Evolutionary conservation across 2,888 invertebrate genomes (phyloP).

Genomic region (Drosophila cognata): DNA sequence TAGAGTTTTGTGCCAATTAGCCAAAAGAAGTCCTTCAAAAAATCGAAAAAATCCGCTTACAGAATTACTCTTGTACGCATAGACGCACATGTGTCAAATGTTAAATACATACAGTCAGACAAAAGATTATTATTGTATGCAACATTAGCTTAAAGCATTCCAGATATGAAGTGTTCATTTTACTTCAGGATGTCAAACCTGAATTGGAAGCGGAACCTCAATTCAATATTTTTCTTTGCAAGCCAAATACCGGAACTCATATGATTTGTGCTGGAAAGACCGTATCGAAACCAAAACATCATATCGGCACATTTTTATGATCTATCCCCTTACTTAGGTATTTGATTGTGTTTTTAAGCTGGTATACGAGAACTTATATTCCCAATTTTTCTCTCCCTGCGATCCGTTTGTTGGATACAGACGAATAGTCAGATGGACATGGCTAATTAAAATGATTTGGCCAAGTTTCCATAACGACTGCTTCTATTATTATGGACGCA

Average conservation of each 20-base stretch:
- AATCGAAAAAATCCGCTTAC: neutral
- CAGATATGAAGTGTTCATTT: neutral
- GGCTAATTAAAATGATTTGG: neutral
- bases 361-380: neutral
- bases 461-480: neutral
- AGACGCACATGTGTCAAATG: neutral
- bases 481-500: neutral
- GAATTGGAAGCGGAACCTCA: neutral
- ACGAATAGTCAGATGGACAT: neutral
- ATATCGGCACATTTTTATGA: neutral
- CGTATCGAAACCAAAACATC: too few relatives aligned
- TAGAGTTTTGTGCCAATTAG: neutral
- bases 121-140: neutral
- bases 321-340: neutral
- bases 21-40: neutral
- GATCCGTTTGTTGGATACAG: neutral
- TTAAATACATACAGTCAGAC: too few relatives aligned
- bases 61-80: neutral
- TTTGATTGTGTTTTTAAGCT: neutral
- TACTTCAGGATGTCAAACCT: neutral
- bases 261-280: neutral
- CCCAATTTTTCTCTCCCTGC: neutral
- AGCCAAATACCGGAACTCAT: neutral
- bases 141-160: neutral
- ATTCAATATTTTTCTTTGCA: neutral